These are phyloP conservation scores for Drosophila mayri DNA, from an alignment of 1,140 invertebrate species.

Conservation along the genomic window DNA sequence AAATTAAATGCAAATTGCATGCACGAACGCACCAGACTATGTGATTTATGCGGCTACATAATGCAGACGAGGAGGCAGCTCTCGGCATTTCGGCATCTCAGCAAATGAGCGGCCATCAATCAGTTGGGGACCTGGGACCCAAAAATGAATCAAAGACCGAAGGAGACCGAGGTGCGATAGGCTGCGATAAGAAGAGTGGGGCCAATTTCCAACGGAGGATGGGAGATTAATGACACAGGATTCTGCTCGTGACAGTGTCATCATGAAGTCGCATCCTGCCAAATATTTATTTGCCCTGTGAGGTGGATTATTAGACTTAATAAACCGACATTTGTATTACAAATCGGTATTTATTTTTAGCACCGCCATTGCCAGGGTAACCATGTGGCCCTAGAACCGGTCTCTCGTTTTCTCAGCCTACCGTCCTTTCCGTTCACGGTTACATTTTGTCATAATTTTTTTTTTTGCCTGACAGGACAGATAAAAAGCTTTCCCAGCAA, in stretches of 20 bases:
- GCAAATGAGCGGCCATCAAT: conserved; percentile 43
- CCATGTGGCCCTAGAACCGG: not conserved
- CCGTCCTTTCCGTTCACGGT: not conserved
- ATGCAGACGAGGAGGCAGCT: conserved; percentile 35
- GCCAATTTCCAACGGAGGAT: conserved; percentile 24
- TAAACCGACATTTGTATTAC: conserved; percentile 18
- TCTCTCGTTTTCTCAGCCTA: not conserved
- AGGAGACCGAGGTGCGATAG: conserved; percentile 26
- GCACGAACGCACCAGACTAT: conserved; percentile 55
- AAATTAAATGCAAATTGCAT: conserved; percentile 75
- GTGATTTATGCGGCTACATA: conserved; percentile 63
- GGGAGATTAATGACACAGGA: conserved; percentile 44
- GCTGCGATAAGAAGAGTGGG: conserved; percentile 8
- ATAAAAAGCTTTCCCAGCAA: conserved; percentile 48
- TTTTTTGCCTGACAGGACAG: conserved; percentile 48
- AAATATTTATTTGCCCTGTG: conserved; percentile 29
- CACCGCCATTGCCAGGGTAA: conserved; percentile 18
- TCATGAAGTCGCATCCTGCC: conserved; percentile 33
- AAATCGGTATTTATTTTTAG: conserved; percentile 43
- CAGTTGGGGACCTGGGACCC: conserved; percentile 1
- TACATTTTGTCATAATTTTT: conserved; percentile 68
- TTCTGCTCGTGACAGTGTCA: conserved; percentile 46
- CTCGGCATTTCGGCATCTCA: conserved; percentile 11
- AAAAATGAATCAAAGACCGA: conserved; percentile 15
- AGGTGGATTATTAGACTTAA: conserved; percentile 16